Evolutionary conservation across 2,113 vertebrate species (phyloP), one percentile per base, ranked within the genome.

Genomic region (Oceanites oceanicus): DNA sequence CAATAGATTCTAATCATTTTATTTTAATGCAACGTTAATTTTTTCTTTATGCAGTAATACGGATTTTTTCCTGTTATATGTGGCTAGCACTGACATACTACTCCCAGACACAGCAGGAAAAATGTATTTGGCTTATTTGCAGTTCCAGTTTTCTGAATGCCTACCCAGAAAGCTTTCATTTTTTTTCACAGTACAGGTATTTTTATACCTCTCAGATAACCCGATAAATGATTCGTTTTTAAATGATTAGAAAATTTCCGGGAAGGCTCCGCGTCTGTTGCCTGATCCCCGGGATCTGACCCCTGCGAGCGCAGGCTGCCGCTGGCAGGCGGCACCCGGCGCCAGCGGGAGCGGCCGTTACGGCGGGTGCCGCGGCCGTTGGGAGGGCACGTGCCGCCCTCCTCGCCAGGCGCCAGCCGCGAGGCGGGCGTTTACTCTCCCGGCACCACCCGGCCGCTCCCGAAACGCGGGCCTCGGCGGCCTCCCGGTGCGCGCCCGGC

Each of bases 221-320:
- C 4, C 5, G 42, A 7, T 2, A 9, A 21, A 13, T 2, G 38
- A 7, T 40, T 20, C 13, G 1, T 7, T 42, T 70, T 44, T 5
- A 15, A 36, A 5, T 4, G 5, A 30, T 9, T 8, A 17, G 52
- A 2, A 29, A 13, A 7, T 15, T 20, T 10, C 52, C 71, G 17
- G 71, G 29, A 5, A 22, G 19, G 44, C 23, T 11, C 19, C 11
- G 11, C 29, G 21, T 5, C 2, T 38, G 7, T 8, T 4, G 6
- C 3, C 47, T 13, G 20, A 6, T 3, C 18, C 42, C 11, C 52
- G 4, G 26, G 21, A 5, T 6, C 58, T 15, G 6, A 13, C 6
- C 20, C 34, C 49, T 15, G 75, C 47, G 4, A 25, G 45, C 11
- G 55, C 44, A 21, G 49, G 32, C 13, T 13, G 62, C 30, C 17